These are phyloP conservation scores for Erethizon dorsatum DNA, from an alignment of 2,797 vertebrate species.

Conservation along the genomic window DNA sequence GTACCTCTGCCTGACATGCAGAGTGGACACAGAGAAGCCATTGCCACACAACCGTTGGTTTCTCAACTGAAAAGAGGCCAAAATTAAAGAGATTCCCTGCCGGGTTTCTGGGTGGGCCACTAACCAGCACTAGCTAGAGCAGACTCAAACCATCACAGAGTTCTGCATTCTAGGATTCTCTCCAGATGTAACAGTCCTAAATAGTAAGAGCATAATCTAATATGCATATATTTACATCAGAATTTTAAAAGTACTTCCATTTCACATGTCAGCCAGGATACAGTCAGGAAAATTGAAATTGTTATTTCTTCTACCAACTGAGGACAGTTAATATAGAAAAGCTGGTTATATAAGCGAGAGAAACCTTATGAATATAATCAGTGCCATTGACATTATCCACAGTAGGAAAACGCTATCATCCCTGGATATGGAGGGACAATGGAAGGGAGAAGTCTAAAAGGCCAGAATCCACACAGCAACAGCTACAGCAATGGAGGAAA, in stretches of 20 bases:
- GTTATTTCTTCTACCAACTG: neutral
- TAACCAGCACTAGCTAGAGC: neutral
- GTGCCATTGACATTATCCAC: neutral
- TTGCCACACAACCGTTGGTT: neutral
- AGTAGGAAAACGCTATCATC: neutral
- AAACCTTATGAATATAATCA: neutral
- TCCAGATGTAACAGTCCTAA: neutral
- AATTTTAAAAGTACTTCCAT: slow-evolving; percentile 1
- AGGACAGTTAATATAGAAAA: slow-evolving; percentile 12
- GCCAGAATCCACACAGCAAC: neutral
- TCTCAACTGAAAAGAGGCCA: neutral
- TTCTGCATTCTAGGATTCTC: neutral
- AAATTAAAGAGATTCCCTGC: neutral
- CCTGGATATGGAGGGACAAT: neutral
- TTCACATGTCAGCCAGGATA: slow-evolving; percentile 16
- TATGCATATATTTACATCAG: neutral
- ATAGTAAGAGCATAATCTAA: neutral
- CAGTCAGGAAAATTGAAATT: slow-evolving; percentile 1
- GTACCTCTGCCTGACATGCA: neutral
- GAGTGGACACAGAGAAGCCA: neutral
- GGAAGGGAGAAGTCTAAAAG: neutral
- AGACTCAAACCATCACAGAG: neutral
- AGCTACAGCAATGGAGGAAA: neutral
- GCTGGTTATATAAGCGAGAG: neutral
- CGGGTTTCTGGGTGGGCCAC: neutral